Evolutionary conservation across 1,140 invertebrate species (phyloP), one percentile per base, ranked within the genome.

Genomic region (Asbolus verrucosus): DNA sequence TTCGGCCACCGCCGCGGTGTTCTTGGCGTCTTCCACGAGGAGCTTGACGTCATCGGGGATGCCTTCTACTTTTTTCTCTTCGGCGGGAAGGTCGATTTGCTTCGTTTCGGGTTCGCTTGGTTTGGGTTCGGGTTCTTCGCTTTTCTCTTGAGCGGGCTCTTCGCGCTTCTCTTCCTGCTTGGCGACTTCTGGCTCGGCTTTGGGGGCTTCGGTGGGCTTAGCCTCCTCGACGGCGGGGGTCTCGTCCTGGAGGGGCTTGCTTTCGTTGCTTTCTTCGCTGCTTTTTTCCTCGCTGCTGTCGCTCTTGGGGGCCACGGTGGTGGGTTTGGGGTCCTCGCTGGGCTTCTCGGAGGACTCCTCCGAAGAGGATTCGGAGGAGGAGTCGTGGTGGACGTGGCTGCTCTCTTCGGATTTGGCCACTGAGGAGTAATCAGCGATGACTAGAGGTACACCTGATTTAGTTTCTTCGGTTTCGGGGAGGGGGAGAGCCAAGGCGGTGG

Each of bases 401-500:
- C 61, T 36, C 38, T 77, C 73, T 41, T 77, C 76, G 30, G 75
- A 71, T 67, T 81, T 81, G 1, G 76, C 76, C 4, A 81, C 80
- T 15, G 81, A 79, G 4, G 81, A 81, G 54, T 83, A 82, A 62
- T 83, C 80, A 6, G 80, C 75, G 54, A 81, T 79, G 67, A 81
- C 79, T 62, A 81, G 70, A 18, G 82, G 81, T 15, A 77, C 74
- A 18, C 71, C 75, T 36, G 76, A 69, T 43, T 78, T 78, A 4
- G 69, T 69, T 46, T 78, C 78, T 43, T 80, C 77, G 21, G 59
- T 67, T 54, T 80, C 77, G 13, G 73, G 77, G 33, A 81, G 31
- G 30, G 80, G 81, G 59, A 80, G 81, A 0, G 81, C 75, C 43
- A 80, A 73, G 6, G 74, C 76, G 16, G 73, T 81, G 19, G 79